Base-by-base conservation (phyloP, 2,797 vertebrate species). In the Notolabrus celidotus region DNA sequence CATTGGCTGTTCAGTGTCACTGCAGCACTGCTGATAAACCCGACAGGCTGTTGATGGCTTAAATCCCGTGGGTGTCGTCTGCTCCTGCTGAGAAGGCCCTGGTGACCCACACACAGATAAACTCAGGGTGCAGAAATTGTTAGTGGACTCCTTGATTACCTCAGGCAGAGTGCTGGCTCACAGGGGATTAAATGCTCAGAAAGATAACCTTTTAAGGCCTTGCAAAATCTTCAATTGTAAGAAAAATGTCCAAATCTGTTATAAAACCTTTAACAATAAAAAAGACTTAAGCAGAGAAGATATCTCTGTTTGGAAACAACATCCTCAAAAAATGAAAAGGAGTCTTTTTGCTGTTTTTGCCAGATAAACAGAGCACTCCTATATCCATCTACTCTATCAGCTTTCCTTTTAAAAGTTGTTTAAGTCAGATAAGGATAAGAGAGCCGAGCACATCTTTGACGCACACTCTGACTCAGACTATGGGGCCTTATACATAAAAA, bases 1-100 rank as follows among this genome's bases (percentile, higher is more conserved):
- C 15, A 49, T 67, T 49, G 54, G 59, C 41, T 67, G 34, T 81
- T 76, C 12, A 66, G 22, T 25, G 45, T 54, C 67, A 15, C 45
- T n/a, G 27, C 57, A 75, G 43, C 66, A n/a, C 34, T 43, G 56
- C 67, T 38, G 59, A 68, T 75, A 75, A 80, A 67, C 49, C 54
- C 1, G 5, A 64, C 29, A 10, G 54, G 58, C 63, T 62, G 47
- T 51, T 41, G 53, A 71, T 74, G 0, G 42, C 53, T 50, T 61
- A 51, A 67, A 34, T 58, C 69, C 70, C 67, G 36, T 0, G 25
- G 49, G 55, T 49, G 23, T 31, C 7, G 6, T 69, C 41, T 36
- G 15, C 49, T 46, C 49, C 43, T 42, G 31, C 63, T 66, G 39
- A 41, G 23, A 69, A 60, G 49, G 49, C 53, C 36, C 29, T 23